Base-by-base conservation (phyloP, 2,113 vertebrate genomes). In the Excalfactoria chinensis region DNA sequence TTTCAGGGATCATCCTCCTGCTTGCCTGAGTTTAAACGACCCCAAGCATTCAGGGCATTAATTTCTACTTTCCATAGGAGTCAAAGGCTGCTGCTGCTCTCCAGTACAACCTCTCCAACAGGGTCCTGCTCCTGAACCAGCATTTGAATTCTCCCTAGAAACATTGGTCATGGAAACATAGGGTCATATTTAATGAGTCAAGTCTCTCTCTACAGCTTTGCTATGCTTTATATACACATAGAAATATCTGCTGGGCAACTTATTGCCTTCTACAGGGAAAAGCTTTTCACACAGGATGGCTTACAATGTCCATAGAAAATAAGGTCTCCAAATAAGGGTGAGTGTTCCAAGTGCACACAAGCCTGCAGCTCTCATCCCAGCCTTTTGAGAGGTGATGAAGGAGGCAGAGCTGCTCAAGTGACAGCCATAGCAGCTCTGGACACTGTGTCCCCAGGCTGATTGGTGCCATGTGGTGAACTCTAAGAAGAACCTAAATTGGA, bases 11-110 rank as follows among this genome's bases (percentile, higher is more conserved):
- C 13, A 49, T 41, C 8, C 22, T 92, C 53, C 77, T 69, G 30
- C 43, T 51, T 84, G 28, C 20, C 46, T 26, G 15, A 41, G 20
- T 62, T 84, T 5, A 1, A 58, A 60, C 2, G 21, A 41, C 28
- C 8, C 16, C 59, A 28, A 64, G 53, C n/a, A 35, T 43, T 63
- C 0, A 0, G 22, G 21, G 11, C 35, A 44, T 37, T 78, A 64
- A 48, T 34, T 22, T 14, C 21, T 60, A 5, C 23, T 78, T 93
- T 77, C 90, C 44, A 2, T 6, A 18, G 23, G 19, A 77, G 9
- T 18, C 9, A 60, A 86, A 88, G 92, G 26, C 17, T 69, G 41
- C 32, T 56, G 7, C 55, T 95, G 59, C 46, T 23, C 9, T 78
- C 30, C 1, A 18, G 17, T 11, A 13, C 10, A 49, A 37, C 74